Evolutionary conservation across 2,888 invertebrate species (phyloP).

Genomic region (Dolomedes plantarius): DNA sequence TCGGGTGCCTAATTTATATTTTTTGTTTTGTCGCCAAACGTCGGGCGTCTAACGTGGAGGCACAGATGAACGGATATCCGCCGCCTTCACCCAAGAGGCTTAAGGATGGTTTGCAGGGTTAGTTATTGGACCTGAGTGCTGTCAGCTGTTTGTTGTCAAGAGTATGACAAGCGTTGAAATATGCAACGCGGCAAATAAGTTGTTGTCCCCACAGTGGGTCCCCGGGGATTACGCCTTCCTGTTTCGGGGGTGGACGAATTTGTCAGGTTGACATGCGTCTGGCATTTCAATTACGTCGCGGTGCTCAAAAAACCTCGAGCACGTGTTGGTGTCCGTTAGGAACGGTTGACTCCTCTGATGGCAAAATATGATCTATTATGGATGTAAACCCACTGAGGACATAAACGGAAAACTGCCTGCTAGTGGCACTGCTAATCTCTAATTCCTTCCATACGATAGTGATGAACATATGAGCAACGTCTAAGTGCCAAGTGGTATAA

Average conservation of each 20-base stretch:
- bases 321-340: too few relatives aligned
- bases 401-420: too few relatives aligned
- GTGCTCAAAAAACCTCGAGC: too few relatives aligned
- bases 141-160: conserved; percentile 13
- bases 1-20: conserved; percentile 13
- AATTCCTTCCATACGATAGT: too few relatives aligned
- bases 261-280: background rate
- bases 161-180: conserved; percentile 4
- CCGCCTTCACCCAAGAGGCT: background rate
- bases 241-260: background rate
- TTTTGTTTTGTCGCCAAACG: background rate
- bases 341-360: too few relatives aligned
- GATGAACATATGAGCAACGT: too few relatives aligned
- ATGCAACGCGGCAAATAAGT: conserved; percentile 7
- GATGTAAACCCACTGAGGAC: too few relatives aligned
- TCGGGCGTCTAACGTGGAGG: background rate
- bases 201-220: conserved; percentile 6
- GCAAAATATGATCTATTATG: too few relatives aligned
- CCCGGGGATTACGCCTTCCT: background rate
- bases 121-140: background rate
- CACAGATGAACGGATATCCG: conserved; percentile 9
- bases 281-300: too few relatives aligned
- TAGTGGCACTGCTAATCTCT: too few relatives aligned
- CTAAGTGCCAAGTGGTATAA: too few relatives aligned
- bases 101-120: background rate